Evolutionary conservation across 2,113 vertebrate species (phyloP).

Genomic region (Chaenocephalus aceratus): DNA sequence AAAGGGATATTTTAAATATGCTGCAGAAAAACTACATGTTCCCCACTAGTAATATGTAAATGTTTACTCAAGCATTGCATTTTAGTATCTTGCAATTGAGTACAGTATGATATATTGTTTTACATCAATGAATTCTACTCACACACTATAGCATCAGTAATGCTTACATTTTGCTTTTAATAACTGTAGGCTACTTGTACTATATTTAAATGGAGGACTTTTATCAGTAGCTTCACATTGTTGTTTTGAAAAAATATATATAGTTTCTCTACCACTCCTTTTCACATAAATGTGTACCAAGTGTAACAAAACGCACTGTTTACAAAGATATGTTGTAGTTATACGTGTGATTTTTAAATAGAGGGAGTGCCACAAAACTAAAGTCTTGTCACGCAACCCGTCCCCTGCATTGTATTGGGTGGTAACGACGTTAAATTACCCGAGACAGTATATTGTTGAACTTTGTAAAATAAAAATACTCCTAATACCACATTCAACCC

Average conservation of each 20-base stretch:
- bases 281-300: neutral
- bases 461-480: slow-evolving; percentile 5
- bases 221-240: neutral
- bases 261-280: neutral
- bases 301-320: neutral
- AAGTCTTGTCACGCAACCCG: no score
- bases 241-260: neutral
- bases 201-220: neutral
- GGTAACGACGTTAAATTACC: neutral
- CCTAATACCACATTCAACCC: neutral
- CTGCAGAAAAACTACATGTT: neutral
- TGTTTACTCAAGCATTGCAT: neutral
- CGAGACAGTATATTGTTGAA: neutral
- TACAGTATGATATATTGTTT: neutral
- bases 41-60: neutral
- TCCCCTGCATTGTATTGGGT: neutral
- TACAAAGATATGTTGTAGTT: neutral
- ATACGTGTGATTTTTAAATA: neutral
- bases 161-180: neutral
- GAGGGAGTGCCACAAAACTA: no score
- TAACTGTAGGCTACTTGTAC: neutral
- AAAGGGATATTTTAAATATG: slow-evolving; percentile 9
- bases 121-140: neutral
- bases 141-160: neutral
- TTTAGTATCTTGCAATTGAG: neutral